Percentiles rank a stretch among this genome's conserved stretches.
Conservation (phyloP, 2,797 vertebrate species). For the Anniella stebbinsi region DNA sequence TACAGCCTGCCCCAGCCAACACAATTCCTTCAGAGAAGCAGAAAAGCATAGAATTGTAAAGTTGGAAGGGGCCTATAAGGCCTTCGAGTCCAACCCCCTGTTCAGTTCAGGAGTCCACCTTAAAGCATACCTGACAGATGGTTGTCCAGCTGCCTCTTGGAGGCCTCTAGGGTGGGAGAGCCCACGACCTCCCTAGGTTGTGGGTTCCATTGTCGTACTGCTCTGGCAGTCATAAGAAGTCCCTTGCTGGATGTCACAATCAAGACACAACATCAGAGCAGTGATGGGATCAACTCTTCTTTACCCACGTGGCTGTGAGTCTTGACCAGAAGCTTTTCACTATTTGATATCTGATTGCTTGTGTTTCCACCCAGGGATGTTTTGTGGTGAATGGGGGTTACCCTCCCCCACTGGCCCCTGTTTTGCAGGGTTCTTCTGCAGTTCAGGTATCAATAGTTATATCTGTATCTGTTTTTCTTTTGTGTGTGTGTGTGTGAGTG, state of each 20-base stretch:
- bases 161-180: too few relatives aligned
- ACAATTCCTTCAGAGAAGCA: not conserved
- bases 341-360: not conserved
- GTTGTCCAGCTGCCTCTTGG: too few relatives aligned
- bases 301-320: not conserved
- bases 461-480: not conserved
- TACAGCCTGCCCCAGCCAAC: not conserved
- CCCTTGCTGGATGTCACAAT: not conserved
- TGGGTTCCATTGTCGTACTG: too few relatives aligned
- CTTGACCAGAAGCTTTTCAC: not conserved
- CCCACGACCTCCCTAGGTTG: too few relatives aligned
- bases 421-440: constrained; percentile 87
- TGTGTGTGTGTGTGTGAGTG: rapidly evolving
- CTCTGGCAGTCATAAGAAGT: too few relatives aligned
- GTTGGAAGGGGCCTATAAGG: too few relatives aligned
- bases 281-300: not conserved
- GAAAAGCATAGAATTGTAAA: too few relatives aligned
- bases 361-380: constrained; percentile 79
- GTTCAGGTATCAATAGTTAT: constrained; percentile 78
- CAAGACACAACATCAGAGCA: not conserved
- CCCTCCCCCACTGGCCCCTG: constrained; percentile 86
- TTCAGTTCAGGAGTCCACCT: too few relatives aligned
- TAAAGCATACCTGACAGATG: too few relatives aligned
- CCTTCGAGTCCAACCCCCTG: too few relatives aligned
- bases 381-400: constrained; percentile 87